Evolutionary conservation across 2,113 vertebrate species (phyloP), one percentile per base, ranked within the genome.

Genomic region (Cyprinodon brontotheroides): DNA sequence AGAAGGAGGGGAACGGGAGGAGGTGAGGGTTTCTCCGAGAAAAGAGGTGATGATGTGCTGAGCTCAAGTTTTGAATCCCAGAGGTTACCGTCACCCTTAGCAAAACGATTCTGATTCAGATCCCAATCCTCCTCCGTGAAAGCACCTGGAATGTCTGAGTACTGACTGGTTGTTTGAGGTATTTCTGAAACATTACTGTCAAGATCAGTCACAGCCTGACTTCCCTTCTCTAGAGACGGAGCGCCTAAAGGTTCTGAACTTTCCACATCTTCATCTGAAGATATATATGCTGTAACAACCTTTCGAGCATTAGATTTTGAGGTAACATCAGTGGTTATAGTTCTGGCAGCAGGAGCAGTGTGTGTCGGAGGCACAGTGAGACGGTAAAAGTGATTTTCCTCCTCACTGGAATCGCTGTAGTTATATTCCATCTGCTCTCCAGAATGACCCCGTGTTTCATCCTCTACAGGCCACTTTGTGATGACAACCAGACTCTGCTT

Each of bases 131-230:
- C 66, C 3, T 22, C 0, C 12, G 57, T 75, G 60, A 74, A 70
- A 61, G n/a, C 38, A 64, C 39, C 20, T 68, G 82, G 60, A 4
- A 66, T 53, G 53, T 74, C 8, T 50, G 63, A 20, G 48, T 73
- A 36, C 11, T 43, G 57, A 70, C 36, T 68, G 22, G 41, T 74
- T 62, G 50, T 3, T 61, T 76, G 80, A 82, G 83, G 70, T 78
- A 80, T 80, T 72, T 75, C 68, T 29, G 70, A 77, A 36, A 38
- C 50, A 57, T 36, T 72, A 20, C 75, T 39, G 1, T 82, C 78
- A 80, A 53, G 37, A 2, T 81, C 74, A 65, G 67, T 74, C 20
- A 79, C 37, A 78, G 77, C 61, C 39, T 82, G 81, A 85, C 72
- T 68, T 8, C n/a, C 2, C 38, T 68, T 63, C 36, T 61, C 72